Evolutionary conservation across 1,140 invertebrate genomes (phyloP).

Genomic region (Protaetia brevitarsis): DNA sequence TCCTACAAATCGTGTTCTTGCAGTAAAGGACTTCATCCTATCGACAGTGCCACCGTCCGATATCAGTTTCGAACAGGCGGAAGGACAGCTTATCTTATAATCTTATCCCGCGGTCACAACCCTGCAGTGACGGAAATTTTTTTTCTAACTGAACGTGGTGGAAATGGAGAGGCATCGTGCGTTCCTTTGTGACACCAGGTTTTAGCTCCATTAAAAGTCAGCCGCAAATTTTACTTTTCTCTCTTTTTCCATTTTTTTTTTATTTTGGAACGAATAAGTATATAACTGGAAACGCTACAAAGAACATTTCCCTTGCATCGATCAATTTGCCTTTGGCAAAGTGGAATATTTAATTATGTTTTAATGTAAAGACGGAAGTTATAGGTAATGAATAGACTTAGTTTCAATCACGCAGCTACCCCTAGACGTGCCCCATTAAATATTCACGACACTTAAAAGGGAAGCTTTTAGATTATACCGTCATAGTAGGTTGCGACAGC

Average conservation of each 20-base stretch:
- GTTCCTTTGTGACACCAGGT: no score
- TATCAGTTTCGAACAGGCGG: background rate
- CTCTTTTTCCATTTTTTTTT: no score
- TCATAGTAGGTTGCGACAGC: background rate
- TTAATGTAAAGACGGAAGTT: conserved; percentile 14
- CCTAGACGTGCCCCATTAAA: conserved; percentile 6
- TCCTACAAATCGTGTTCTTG: background rate
- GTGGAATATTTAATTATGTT: conserved; percentile 15
- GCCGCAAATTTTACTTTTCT: no score
- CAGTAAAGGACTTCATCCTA: background rate
- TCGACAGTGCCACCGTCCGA: background rate
- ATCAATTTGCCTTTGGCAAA: background rate
- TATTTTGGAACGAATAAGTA: no score
- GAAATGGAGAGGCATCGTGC: no score
- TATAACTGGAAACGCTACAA: no score
- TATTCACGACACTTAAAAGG: conserved; percentile 16
- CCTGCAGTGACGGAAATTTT: no score
- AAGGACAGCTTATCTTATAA: background rate
- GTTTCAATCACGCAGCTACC: conserved; percentile 15
- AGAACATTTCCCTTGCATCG: no score
- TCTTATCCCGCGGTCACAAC: background rate
- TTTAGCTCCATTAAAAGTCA: no score
- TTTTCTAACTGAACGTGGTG: no score
- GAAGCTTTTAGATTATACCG: conserved; percentile 11
- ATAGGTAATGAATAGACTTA: conserved; percentile 18